Conservation (phyloP, 2,797 vertebrate species). For the Lithobates pipiens region DNA sequence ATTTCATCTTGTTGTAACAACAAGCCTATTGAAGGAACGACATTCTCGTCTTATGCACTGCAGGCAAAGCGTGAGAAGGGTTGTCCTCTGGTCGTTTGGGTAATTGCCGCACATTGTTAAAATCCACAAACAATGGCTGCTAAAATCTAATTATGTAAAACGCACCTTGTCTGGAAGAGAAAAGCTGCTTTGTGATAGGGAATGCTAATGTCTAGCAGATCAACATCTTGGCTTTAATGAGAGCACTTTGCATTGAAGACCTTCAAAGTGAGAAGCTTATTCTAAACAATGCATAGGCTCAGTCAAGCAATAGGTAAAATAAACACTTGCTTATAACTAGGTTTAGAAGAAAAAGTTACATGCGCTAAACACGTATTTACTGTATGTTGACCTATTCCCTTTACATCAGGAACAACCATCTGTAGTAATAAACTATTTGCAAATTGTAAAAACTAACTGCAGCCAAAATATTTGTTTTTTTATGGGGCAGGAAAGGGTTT, state of each 20-base stretch:
- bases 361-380: no score
- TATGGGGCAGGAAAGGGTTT: no score
- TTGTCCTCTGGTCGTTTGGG: background rate
- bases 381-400: no score
- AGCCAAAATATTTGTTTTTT: no score
- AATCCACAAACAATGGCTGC: constrained; percentile 48
- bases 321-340: no score
- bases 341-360: no score
- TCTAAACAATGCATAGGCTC: no score
- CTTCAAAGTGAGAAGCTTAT: background rate
- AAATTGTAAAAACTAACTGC: no score
- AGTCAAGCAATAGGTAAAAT: no score
- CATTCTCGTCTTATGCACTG: background rate
- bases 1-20: constrained; percentile 30
- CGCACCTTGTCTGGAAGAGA: background rate
- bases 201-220: constrained; percentile 4
- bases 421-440: no score
- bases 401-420: no score
- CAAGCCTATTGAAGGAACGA: background rate
- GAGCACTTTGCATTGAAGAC: background rate
- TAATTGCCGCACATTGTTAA: constrained; percentile 44
- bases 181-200: background rate
- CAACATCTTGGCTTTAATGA: constrained; percentile 26
- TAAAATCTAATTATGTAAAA: constrained; percentile 55
- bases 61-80: background rate